These are phyloP conservation scores for Redunca redunca DNA, from an alignment of 2,113 vertebrate genomes.

Conservation along the genomic window DNA sequence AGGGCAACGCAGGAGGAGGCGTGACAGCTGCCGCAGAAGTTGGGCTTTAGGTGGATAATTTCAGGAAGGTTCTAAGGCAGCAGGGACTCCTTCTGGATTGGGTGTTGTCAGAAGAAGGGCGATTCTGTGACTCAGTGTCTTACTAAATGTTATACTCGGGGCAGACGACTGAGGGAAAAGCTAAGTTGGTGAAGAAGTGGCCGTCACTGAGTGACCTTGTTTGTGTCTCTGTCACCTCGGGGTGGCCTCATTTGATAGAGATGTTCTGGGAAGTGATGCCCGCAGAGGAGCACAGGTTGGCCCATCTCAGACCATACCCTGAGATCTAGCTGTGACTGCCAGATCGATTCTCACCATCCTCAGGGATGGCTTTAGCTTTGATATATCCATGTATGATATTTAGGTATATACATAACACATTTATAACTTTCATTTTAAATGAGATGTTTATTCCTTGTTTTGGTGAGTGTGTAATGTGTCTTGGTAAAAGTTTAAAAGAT, in stretches of 20 bases:
- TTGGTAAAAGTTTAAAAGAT: background rate
- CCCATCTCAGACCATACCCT: background rate
- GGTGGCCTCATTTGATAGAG: background rate
- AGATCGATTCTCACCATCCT: background rate
- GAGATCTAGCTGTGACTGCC: background rate
- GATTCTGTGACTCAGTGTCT: background rate
- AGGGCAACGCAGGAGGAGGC: background rate
- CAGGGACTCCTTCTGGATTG: background rate
- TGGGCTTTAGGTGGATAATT: background rate
- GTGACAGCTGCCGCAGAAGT: background rate
- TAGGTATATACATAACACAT: background rate
- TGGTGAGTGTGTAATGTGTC: background rate
- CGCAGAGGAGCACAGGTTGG: background rate
- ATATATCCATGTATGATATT: background rate
- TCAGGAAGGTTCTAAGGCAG: background rate
- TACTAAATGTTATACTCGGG: background rate
- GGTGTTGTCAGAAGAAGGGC: background rate
- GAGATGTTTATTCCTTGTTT: background rate
- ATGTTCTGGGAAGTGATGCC: background rate
- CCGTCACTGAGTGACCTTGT: background rate
- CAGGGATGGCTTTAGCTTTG: background rate
- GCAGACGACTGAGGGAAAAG: background rate
- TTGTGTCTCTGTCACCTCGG: background rate
- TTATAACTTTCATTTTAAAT: background rate
- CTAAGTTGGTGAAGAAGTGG: background rate